Base-by-base conservation (phyloP, 2,888 invertebrate species). In the Andricus curvator region DNA sequence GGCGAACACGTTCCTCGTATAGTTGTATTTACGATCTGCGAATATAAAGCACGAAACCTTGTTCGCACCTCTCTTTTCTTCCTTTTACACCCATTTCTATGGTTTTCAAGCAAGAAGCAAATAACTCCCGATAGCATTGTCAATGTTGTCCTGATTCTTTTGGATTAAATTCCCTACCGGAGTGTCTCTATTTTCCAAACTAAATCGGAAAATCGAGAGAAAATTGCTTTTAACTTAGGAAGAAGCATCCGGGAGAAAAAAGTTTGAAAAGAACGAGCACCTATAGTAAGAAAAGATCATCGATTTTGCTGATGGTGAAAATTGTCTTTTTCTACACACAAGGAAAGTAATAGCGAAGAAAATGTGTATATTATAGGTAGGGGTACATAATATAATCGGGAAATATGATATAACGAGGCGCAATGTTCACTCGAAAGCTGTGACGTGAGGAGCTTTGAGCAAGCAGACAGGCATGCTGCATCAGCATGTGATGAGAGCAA, bases 401-500 rank as follows among this genome's bases (percentile, higher is more conserved):
- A 70, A 80, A 79, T 78, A 80, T 66, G 77, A 81, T 84, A 80
- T 82, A 84, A 84, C 84, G 80, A 84, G 81, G 81, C 80, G 78
- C 51, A 41, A 66, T 78, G 80, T 74, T 76, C 81, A 81, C 83
- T 84, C 60, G 79, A 84, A 81, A 84, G 78, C 77, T 79, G 48
- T 82, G 79, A 84, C 83, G 84, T 82, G 80, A 80, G 76, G 33
- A 68, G 78, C 68, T 83, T 79, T 67, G 44, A 56, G 56, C 56
- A 60, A 60, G 56, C 11, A 60, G 25, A 60, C 44, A 56, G 66
- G 51, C 48, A 41, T 67, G 70, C 70, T 86, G 85, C 81, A 82
- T 86, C 86, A 86, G 86, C 86, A 84, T 64, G 84, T 83, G 80
- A 84, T 84, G 82, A 86, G 85, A 81, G 84, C 83, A 70, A 51